Evolutionary conservation across 2,888 invertebrate species (phyloP), one percentile per base, ranked within the genome.

Genomic region (Lymantria monacha): DNA sequence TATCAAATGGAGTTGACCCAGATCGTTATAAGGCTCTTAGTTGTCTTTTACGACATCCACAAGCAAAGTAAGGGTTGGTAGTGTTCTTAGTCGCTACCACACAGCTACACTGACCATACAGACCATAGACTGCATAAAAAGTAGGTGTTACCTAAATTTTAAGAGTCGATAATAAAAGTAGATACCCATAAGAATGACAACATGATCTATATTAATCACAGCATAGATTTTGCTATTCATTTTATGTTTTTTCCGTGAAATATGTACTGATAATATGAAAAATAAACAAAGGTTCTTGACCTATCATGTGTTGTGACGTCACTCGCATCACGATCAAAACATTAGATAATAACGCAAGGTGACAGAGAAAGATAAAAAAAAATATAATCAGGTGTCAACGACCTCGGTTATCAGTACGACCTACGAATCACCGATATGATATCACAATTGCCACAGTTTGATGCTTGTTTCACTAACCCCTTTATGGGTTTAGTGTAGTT

Each of bases 371-470:
- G 78, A 79, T 78, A 75, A 69, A 50, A 58, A 22, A 22, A 22
- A 22, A 22, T 22, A 57, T 65, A 66, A 74, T 76, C 74, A 58
- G 53, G 44, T 52, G 74, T 72, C 76, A 72, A 69, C 63, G 66
- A 70, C 71, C 78, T 48, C 50, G 42, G 14, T 64, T 76, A 79
- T 79, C 79, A 71, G 44, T 14, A 36, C 63, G 75, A 75, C 76
- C 76, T 72, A 66, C 59, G 70, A 68, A 71, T 79, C 77, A 76
- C 76, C 78, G 79, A 79, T 78, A 74, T 38, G 15, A 9, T 51
- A 50, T 51, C 54, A 12, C 53, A 13, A 48, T n/a, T 38, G 45
- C 30, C 30, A 41, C 30, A 48, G 11, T 46, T 30, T 41, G 15
- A 9, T 14, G 14, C 14, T 45, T 40, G 42, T 37, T 45, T 49